phyloP scores from a whole-genome alignment of 2,113 vertebrate species.

The Micronycteris hirsuta region DNA sequence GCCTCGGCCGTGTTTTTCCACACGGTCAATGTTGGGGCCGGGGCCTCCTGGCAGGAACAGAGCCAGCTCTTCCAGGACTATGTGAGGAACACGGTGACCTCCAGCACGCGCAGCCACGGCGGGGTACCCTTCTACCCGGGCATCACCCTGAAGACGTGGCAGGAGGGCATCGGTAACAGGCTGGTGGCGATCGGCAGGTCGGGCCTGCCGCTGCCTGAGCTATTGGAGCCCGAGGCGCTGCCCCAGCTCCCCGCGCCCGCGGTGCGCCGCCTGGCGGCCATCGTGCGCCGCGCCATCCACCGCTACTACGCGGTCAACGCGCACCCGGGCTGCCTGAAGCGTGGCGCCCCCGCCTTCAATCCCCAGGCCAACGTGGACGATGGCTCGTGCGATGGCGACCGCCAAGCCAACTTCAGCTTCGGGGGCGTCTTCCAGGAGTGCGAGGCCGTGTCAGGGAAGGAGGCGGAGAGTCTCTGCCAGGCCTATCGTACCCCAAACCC shows the following conservation, averaged over 20 bases:
- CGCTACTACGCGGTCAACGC: conserved; percentile 80
- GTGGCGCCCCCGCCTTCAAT: conserved; percentile 78
- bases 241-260: conserved; percentile 80
- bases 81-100: conserved; percentile 77
- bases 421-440: conserved; percentile 80
- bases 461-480: conserved; percentile 73
- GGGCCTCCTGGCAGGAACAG: not conserved
- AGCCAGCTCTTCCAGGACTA: conserved; percentile 67
- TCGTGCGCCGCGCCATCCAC: conserved; percentile 67
- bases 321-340: conserved; percentile 77
- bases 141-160: conserved; percentile 84
- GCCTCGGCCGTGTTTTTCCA: conserved; percentile 77
- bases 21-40: conserved; percentile 72
- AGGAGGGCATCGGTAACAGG: conserved; percentile 80
- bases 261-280: conserved; percentile 64
- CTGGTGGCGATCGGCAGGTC: conserved; percentile 81
- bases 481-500: conserved; percentile 73
- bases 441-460: not conserved
- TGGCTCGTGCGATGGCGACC: conserved; percentile 61
- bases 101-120: conserved; percentile 77
- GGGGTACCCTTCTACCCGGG: conserved; percentile 82
- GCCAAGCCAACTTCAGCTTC: conserved; percentile 78
- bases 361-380: conserved; percentile 83
- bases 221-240: conserved; percentile 76
- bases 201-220: conserved; percentile 77